These are phyloP conservation scores for Chydorus sphaericus DNA, from an alignment of 2,888 invertebrate species.

Conservation along the genomic window DNA sequence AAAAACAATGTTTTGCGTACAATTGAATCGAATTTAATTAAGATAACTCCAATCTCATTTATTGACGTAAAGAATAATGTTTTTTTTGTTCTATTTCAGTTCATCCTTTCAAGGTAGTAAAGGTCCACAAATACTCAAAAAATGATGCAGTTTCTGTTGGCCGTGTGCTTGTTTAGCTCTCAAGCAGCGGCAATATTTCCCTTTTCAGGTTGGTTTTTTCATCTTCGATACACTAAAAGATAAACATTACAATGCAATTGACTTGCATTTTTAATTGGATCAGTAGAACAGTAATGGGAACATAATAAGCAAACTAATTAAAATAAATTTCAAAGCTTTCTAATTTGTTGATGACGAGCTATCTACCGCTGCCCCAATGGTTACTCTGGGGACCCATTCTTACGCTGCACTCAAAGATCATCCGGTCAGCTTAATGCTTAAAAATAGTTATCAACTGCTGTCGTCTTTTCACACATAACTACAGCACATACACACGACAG, in stretches of 20 bases:
- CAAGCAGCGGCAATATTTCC: conserved; percentile 7
- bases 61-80: background rate
- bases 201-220: too few relatives aligned
- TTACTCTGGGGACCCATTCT: conserved; percentile 64
- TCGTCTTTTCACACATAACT: too few relatives aligned
- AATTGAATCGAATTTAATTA: too few relatives aligned
- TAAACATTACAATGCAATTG: background rate
- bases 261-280: background rate
- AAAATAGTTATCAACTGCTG: too few relatives aligned
- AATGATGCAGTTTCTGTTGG: background rate
- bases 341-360: too few relatives aligned
- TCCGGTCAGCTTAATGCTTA: too few relatives aligned
- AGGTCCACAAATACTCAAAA: too few relatives aligned
- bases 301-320: too few relatives aligned
- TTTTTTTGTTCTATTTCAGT: background rate
- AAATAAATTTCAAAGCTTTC: too few relatives aligned
- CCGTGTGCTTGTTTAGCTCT: conserved; percentile 1
- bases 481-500: background rate
- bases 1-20: too few relatives aligned
- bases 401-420: conserved; percentile 38
- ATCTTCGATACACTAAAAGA: background rate
- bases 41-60: too few relatives aligned
- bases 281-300: too few relatives aligned
- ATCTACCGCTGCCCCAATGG: conserved; percentile 58
- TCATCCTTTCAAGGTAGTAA: background rate